Evolutionary conservation across 2,797 vertebrate species (phyloP).

Genomic region (Karalla daura): DNA sequence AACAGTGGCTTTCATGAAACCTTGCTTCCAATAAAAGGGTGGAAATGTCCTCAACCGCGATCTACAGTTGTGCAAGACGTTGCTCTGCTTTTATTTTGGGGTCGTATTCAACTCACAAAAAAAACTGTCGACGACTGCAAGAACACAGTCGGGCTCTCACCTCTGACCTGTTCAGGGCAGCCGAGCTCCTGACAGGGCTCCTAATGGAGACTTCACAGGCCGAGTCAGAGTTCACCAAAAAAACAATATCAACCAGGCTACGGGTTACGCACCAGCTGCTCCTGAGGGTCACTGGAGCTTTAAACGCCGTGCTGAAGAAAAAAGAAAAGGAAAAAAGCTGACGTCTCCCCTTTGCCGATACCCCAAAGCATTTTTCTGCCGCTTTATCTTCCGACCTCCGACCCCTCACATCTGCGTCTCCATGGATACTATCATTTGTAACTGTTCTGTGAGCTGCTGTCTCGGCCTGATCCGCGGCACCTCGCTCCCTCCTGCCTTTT

Average conservation of each 20-base stretch:
- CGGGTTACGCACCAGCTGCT: not conserved
- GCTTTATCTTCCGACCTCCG: conserved; percentile 45
- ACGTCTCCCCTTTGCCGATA: conserved; percentile 22
- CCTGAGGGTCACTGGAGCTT: not conserved
- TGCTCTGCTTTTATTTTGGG: no score
- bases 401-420: conserved; percentile 36
- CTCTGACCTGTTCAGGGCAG: not conserved
- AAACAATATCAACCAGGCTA: conserved; percentile 2
- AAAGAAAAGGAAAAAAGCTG: conserved; percentile 13
- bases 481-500: conserved; percentile 20
- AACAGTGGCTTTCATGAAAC: no score
- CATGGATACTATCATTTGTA: conserved; percentile 41
- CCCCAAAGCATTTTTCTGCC: conserved; percentile 23
- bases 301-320: conserved; percentile 4
- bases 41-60: no score
- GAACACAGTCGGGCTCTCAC: not conserved
- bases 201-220: not conserved
- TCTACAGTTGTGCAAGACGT: no score
- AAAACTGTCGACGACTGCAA: not conserved
- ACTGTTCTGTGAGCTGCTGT: conserved; percentile 16
- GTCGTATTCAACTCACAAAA: no score
- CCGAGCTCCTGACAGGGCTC: not conserved
- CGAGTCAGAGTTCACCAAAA: conserved; percentile 13
- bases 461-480: conserved; percentile 15
- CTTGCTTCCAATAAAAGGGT: no score